phyloP scores from a whole-genome alignment of 2,888 invertebrate species.

The Scaptomyza polygonia region DNA sequence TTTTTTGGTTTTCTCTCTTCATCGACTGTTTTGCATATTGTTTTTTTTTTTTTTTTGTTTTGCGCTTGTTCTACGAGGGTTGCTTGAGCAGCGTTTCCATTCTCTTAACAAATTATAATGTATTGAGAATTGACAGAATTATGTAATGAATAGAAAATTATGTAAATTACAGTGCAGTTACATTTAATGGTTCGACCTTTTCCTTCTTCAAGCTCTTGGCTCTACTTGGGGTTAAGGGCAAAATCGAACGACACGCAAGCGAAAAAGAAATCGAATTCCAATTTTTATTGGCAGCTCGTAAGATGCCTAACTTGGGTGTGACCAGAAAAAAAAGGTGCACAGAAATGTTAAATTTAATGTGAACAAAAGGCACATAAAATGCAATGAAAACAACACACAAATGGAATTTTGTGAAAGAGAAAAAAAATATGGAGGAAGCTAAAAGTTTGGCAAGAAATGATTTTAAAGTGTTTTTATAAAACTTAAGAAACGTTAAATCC shows the following conservation, averaged over 20 bases:
- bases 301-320: slow-evolving; percentile 20
- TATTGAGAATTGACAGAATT: slow-evolving; percentile 83
- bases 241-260: slow-evolving; percentile 32
- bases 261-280: slow-evolving; percentile 54
- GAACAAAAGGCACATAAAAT: slow-evolving; percentile 29
- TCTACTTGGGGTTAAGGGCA: slow-evolving; percentile 12
- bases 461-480: not conserved
- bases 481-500: not conserved
- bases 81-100: slow-evolving; percentile 33
- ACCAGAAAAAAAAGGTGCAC: slow-evolving; percentile 15
- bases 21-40: slow-evolving; percentile 49
- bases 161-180: slow-evolving; percentile 83
- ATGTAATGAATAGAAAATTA: slow-evolving; percentile 84
- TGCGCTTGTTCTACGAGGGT: slow-evolving; percentile 25
- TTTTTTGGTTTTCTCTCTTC: slow-evolving; percentile 20
- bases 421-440: not conserved
- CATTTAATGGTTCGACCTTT: slow-evolving; percentile 81
- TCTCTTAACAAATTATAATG: slow-evolving; percentile 80
- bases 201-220: slow-evolving; percentile 8
- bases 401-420: not conserved
- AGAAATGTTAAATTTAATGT: slow-evolving; percentile 13
- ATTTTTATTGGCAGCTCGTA: slow-evolving; percentile 57
- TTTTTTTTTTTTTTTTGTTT: slow-evolving; percentile 20
- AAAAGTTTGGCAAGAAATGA: not conserved
- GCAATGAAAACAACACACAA: slow-evolving; percentile 28